These are phyloP conservation scores for Epinephelus fuscoguttatus DNA, from an alignment of 2,113 vertebrate genomes.

Conservation along the genomic window DNA sequence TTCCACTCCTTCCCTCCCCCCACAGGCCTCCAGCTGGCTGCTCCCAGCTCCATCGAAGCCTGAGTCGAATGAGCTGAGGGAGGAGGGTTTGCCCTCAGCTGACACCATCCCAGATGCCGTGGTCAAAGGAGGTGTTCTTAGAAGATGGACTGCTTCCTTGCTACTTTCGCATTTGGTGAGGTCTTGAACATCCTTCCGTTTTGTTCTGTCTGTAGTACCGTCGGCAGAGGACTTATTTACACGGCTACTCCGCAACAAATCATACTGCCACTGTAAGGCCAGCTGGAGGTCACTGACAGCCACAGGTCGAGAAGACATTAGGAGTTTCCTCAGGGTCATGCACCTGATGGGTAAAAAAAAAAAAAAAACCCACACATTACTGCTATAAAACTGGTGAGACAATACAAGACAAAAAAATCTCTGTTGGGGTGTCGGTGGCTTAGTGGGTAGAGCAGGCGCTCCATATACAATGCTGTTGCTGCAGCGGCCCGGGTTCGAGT, in stretches of 20 bases:
- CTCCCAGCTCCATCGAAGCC: constrained; percentile 78
- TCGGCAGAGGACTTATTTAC: background rate
- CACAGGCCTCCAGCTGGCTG: constrained; percentile 58
- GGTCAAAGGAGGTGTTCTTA: background rate
- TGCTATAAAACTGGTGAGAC: background rate
- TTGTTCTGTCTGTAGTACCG: background rate
- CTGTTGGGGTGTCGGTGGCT: too few relatives aligned
- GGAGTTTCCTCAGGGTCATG: constrained; percentile 77
- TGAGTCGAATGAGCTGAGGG: constrained; percentile 81
- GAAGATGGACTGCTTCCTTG: background rate
- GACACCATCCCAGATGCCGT: background rate
- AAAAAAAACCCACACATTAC: too few relatives aligned
- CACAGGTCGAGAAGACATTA: constrained; percentile 69
- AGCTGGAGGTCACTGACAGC: constrained; percentile 73
- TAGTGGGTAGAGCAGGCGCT: too few relatives aligned
- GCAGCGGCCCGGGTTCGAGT: too few relatives aligned
- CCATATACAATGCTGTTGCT: too few relatives aligned
- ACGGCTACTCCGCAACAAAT: constrained; percentile 59
- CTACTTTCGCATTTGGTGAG: background rate
- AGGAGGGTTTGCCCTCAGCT: constrained; percentile 53
- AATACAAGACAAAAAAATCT: background rate
- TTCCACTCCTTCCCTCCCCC: constrained; percentile 39
- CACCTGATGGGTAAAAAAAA: constrained; percentile 70
- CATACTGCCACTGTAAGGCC: constrained; percentile 84
- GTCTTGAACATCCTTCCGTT: background rate